Evolutionary conservation across 2,888 invertebrate species (phyloP).

Genomic region (Drosophila neotestacea): DNA sequence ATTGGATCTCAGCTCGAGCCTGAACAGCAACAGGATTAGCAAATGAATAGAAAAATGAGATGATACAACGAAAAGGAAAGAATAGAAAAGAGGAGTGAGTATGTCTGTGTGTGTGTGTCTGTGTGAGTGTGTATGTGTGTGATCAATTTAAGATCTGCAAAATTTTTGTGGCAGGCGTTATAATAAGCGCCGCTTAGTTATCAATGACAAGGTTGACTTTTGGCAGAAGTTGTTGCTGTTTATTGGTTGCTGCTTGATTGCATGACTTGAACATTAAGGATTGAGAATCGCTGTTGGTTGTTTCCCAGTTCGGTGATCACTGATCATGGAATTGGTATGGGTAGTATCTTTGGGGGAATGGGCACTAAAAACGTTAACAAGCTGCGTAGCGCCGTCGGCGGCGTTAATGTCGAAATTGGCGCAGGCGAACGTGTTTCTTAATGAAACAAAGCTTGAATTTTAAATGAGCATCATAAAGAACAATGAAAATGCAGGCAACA

Average conservation of each 20-base stretch:
- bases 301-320: constrained; percentile 16
- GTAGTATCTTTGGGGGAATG: constrained; percentile 11
- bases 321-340: constrained; percentile 6
- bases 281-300: constrained; percentile 30
- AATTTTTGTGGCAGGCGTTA: constrained; percentile 24
- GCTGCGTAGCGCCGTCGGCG: constrained; percentile 79
- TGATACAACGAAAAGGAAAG: not conserved
- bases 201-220: constrained; percentile 47
- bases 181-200: constrained; percentile 25
- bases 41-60: constrained; percentile 22
- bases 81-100: not conserved
- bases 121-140: not conserved
- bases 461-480: constrained; percentile 84
- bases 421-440: constrained; percentile 78
- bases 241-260: constrained; percentile 49
- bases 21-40: constrained; percentile 35
- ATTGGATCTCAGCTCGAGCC: constrained; percentile 15
- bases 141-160: constrained; percentile 17
- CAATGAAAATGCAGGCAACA: constrained; percentile 72
- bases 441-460: constrained; percentile 83
- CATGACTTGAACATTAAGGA: constrained; percentile 31
- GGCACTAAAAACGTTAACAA: constrained; percentile 75
- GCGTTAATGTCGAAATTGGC: constrained; percentile 78
- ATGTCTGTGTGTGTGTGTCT: not conserved
- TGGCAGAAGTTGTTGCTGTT: constrained; percentile 32